Evolutionary conservation across 2,113 vertebrate genomes (phyloP).

Genomic region (Salminus brasiliensis): DNA sequence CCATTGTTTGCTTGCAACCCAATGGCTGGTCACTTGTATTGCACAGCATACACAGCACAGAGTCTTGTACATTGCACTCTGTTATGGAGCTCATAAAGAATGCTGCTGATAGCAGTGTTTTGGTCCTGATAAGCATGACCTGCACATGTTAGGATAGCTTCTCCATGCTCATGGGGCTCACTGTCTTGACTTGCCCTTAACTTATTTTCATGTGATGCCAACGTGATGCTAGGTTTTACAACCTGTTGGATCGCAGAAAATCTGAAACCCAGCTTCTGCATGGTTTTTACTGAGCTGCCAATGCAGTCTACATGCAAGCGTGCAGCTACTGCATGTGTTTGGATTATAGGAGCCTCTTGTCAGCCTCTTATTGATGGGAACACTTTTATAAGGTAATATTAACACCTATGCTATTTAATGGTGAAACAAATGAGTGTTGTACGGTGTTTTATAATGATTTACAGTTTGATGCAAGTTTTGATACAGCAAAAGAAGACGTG

Average conservation of each 20-base stretch:
- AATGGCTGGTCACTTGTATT: not conserved
- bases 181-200: not conserved
- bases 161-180: not conserved
- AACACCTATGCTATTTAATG: not conserved
- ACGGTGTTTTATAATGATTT: not conserved
- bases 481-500: too few species aligned
- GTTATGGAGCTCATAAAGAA: not conserved
- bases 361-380: not conserved
- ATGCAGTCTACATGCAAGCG: not conserved
- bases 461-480: too few species aligned
- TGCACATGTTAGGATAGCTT: not conserved
- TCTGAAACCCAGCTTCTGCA: not conserved
- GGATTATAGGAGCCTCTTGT: not conserved
- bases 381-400: not conserved
- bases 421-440: not conserved
- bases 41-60: not conserved
- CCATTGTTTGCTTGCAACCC: too few species aligned
- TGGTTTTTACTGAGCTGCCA: not conserved
- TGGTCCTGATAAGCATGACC: not conserved
- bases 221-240: not conserved
- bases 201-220: not conserved
- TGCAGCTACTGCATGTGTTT: not conserved
- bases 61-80: not conserved
- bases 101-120: not conserved
- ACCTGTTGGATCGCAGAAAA: not conserved